Evolutionary conservation across 2,113 vertebrate genomes (phyloP), one percentile per base, ranked within the genome.

Genomic region (Saimiri boliviensis): DNA sequence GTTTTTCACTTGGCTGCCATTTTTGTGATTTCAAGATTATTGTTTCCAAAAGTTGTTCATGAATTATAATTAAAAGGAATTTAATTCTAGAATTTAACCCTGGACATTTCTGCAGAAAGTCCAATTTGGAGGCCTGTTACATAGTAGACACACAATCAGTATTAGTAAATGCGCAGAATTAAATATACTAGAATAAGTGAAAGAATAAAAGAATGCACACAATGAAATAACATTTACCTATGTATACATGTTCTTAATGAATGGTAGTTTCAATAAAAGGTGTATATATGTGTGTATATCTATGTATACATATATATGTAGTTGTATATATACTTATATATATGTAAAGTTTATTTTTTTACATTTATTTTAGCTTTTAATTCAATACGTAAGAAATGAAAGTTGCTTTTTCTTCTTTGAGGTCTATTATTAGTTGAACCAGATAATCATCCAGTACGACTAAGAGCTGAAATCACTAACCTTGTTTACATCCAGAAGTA

Each of bases 401-500:
- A 0, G 8, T 76, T 94, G 6, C 23, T 93, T 63, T 93, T 37
- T 21, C 7, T 77, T 82, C 40, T 71, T 84, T 87, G 54, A 23
- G 47, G 7, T 63, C 27, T 86, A 23, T 52, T 89, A 56, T 63
- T 40, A 89, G 7, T 58, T 45, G 56, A 91, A 82, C 20, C 88
- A 94, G 23, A 93, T 73, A 93, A 27, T 97, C 66, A 93, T 89
- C 83, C 93, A 85, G 70, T 76, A 87, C 23, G 0, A 92, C 0
- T 5, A 66, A 89, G 25, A 52, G 47, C 60, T 97, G 93, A 96
- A 98, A 96, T 95, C 93, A 83, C 58, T 85, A 95, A 86, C 54
- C 82, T 81, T 87, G 52, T 94, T 97, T 97, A 71, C 13, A 6
- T 88, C 77, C 91, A 97, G n/a, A 93, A 3, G 79, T 82, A 92